A percentile compares a stretch with the other conserved stretches of the same genome.
phyloP scores from a whole-genome alignment of 37 sponge, comb jelly and placozoan species.

The Eunapius fragilis region DNA sequence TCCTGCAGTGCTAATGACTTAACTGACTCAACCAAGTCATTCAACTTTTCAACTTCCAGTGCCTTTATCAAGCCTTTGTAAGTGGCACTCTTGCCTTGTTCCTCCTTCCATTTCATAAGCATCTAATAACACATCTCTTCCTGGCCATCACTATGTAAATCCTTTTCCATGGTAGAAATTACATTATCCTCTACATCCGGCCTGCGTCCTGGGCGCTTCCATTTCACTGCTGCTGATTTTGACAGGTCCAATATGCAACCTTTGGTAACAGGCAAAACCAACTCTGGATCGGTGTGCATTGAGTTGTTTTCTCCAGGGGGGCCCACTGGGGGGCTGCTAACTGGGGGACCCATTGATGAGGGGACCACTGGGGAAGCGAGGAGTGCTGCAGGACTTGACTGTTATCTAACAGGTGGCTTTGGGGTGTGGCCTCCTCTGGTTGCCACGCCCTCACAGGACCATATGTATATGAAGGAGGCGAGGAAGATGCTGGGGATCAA shows the following conservation, averaged over 20 bases:
- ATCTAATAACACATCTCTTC: background rate
- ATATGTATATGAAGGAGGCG: slow-evolving; percentile 86
- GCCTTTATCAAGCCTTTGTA: background rate
- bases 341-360: no score
- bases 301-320: background rate
- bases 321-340: no score
- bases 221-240: background rate
- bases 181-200: background rate
- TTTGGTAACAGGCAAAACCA: background rate
- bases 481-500: slow-evolving; percentile 69
- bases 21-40: background rate
- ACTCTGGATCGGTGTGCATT: background rate
- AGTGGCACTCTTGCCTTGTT: background rate
- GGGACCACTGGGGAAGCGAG: no score
- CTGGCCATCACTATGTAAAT: background rate
- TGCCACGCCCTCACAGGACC: no score
- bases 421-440: no score
- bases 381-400: slow-evolving; percentile 13
- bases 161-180: background rate
- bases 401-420: no score
- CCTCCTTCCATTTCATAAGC: background rate
- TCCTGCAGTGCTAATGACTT: background rate
- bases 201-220: background rate
- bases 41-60: background rate
- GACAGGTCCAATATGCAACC: background rate